A percentile compares a stretch with the other conserved stretches of the same genome.
phyloP scores from a whole-genome alignment of 2,113 vertebrate genomes.

The mouse (Mus musculus) region GRCm39 chr12:31359501-31360000 shows the following conservation, averaged over 20 bases:
- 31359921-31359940: not conserved
- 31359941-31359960: not conserved
- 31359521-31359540: not conserved
- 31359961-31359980: not conserved
- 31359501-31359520: not conserved
- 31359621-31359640: not conserved
- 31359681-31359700: not conserved
- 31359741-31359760: not conserved
- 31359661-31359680: not conserved
- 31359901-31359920: not conserved
- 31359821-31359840: not conserved
- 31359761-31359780: not conserved
- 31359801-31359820: not conserved
- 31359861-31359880: not conserved
- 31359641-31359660: not conserved
- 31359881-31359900: not conserved
- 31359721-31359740: not conserved
- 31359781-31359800: not conserved
- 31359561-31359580: not conserved
- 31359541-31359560: not conserved
- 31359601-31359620: not conserved
- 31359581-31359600: no score
- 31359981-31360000: not conserved
- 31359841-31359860: not conserved
- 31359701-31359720: not conserved